Evolutionary conservation across 2,113 vertebrate species (phyloP).

Genomic region (Pipra filicauda): DNA sequence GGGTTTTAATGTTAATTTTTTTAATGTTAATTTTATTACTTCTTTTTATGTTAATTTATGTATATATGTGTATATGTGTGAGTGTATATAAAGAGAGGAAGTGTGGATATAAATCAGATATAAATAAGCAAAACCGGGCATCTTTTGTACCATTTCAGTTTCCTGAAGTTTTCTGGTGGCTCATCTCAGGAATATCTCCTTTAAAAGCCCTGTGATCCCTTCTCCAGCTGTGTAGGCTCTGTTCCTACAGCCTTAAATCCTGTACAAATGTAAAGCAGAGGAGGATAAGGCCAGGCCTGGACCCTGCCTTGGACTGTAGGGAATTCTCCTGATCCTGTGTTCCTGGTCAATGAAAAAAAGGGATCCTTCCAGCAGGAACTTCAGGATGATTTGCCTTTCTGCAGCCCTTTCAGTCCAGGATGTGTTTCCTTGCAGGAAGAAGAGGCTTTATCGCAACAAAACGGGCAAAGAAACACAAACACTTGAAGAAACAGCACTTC

Average conservation of each 20-base stretch:
- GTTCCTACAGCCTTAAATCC: background rate
- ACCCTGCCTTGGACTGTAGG: accelerated
- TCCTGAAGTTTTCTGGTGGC: background rate
- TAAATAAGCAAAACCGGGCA: background rate
- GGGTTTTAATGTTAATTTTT: background rate
- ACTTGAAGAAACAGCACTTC: conserved; percentile 51
- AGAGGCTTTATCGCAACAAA: conserved; percentile 22
- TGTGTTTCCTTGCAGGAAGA: conserved; percentile 60
- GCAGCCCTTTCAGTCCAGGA: background rate
- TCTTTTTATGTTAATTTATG: background rate
- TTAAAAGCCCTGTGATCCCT: background rate
- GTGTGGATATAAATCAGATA: background rate
- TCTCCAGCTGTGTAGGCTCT: background rate
- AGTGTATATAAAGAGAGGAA: background rate
- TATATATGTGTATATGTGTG: background rate
- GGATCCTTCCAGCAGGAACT: background rate
- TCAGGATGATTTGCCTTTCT: background rate
- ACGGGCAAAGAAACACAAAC: background rate
- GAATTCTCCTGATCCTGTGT: background rate
- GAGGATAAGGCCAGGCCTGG: accelerated
- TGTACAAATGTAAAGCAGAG: background rate
- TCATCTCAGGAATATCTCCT: background rate
- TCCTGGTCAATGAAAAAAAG: background rate
- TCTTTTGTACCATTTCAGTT: background rate
- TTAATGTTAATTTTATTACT: background rate